Conservation (phyloP, 1,140 invertebrate species). For the Ceratina australensis region DNA sequence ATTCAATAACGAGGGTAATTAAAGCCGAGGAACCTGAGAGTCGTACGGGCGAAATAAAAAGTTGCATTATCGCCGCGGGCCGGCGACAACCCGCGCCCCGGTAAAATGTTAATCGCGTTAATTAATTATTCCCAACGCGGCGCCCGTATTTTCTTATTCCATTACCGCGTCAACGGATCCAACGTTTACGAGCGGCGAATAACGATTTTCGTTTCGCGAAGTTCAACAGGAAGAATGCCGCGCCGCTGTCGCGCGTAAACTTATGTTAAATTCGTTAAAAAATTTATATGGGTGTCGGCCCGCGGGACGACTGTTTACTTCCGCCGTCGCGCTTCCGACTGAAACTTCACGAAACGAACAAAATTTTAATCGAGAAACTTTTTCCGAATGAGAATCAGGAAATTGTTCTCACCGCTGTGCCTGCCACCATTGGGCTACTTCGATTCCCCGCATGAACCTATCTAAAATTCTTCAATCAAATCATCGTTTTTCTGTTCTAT, state of each 20-base stretch:
- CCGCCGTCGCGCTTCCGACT: conserved; percentile 15
- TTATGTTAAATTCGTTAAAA: conserved; percentile 71
- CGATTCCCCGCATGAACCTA: too few relatives aligned
- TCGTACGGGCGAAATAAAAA: background rate
- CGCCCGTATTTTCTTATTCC: conserved; percentile 24
- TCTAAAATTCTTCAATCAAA: too few relatives aligned
- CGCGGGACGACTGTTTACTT: conserved; percentile 63
- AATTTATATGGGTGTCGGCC: conserved; percentile 62
- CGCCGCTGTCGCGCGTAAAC: conserved; percentile 54
- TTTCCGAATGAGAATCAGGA: conserved; percentile 57
- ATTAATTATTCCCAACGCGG: conserved; percentile 22
- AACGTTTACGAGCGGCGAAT: background rate
- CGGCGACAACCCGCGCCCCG: background rate
- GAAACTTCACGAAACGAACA: conserved; percentile 67
- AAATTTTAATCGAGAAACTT: conserved; percentile 78
- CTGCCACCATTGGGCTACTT: background rate
- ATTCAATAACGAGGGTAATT: background rate
- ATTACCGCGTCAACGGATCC: conserved; percentile 17
- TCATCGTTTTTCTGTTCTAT: too few relatives aligned
- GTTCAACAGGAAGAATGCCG: conserved; percentile 25
- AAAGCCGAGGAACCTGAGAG: background rate
- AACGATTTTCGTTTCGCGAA: conserved; percentile 25
- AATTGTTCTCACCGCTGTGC: conserved; percentile 51
- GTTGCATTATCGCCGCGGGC: background rate
- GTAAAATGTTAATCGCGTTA: conserved; percentile 17